phyloP scores from a whole-genome alignment of 2,888 invertebrate genomes.

The Archips crataeganus region DNA sequence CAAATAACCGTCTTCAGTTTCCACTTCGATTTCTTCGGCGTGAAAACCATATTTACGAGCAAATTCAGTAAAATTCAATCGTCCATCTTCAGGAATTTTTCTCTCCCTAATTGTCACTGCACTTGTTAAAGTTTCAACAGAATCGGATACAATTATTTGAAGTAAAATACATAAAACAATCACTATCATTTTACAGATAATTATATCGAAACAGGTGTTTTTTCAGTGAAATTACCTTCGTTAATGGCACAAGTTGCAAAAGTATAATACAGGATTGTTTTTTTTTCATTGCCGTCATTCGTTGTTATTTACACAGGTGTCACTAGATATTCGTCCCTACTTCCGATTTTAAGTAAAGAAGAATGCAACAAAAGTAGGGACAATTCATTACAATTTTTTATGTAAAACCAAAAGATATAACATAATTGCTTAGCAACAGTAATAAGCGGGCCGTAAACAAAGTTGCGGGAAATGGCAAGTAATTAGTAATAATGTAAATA shows the following conservation, averaged over 20 bases:
- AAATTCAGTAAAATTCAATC: slow-evolving; percentile 20
- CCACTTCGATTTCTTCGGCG: slow-evolving; percentile 21
- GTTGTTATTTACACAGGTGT: background rate
- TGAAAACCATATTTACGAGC: slow-evolving; percentile 9
- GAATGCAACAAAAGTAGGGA: too few relatives aligned
- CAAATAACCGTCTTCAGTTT: slow-evolving; percentile 31
- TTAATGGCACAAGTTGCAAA: background rate
- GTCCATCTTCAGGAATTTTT: slow-evolving; percentile 4
- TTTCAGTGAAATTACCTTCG: background rate
- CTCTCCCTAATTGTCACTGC: background rate
- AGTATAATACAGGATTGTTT: background rate
- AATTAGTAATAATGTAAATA: too few relatives aligned
- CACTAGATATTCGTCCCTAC: background rate
- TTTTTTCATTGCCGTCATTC: background rate
- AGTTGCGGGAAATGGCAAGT: too few relatives aligned
- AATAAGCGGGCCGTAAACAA: too few relatives aligned
- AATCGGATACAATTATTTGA: background rate
- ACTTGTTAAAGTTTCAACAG: background rate
- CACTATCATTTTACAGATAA: background rate
- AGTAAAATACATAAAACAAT: background rate
- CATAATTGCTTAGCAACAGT: too few relatives aligned
- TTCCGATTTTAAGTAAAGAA: too few relatives aligned
- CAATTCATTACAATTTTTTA: too few relatives aligned
- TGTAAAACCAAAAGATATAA: too few relatives aligned
- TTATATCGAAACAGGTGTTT: background rate